Evolutionary conservation across 2,113 vertebrate species (phyloP).

Genomic region (Hoplias malabaricus): DNA sequence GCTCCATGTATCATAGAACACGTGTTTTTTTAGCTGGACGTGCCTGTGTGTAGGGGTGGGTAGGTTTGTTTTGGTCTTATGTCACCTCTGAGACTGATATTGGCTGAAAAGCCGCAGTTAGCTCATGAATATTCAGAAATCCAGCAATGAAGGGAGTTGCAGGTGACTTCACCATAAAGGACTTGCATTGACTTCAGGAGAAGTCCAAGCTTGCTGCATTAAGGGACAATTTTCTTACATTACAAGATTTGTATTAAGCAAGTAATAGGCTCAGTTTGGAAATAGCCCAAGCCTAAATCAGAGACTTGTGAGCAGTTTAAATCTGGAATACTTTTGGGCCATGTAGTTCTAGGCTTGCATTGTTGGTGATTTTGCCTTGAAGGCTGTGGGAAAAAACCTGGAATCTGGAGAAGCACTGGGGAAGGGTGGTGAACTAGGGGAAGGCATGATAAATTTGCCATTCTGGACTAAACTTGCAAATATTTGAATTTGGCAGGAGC

Average conservation of each 20-base stretch:
- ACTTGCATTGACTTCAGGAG: background rate
- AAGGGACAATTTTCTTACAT: background rate
- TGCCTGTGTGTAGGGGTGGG: background rate
- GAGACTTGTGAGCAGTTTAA: background rate
- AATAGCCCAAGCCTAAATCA: background rate
- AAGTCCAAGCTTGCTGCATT: background rate
- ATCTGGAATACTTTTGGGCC: background rate
- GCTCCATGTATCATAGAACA: slow-evolving; percentile 47
- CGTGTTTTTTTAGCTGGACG: too few relatives aligned
- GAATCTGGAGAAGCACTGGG: background rate
- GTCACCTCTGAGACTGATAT: background rate
- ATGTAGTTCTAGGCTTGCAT: background rate
- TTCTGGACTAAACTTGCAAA: too few relatives aligned
- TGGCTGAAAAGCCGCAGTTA: background rate
- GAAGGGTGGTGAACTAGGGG: too few relatives aligned
- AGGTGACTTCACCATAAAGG: background rate
- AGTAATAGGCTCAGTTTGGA: background rate
- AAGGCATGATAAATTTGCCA: too few relatives aligned
- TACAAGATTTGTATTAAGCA: background rate
- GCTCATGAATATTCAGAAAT: background rate
- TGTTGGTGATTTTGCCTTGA: background rate
- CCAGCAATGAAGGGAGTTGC: background rate
- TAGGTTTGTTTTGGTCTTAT: background rate
- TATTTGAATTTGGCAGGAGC: too few relatives aligned
- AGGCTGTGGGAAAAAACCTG: background rate